Base-by-base conservation (phyloP, 2,888 invertebrate species). In the Argynnis bischoffii region DNA sequence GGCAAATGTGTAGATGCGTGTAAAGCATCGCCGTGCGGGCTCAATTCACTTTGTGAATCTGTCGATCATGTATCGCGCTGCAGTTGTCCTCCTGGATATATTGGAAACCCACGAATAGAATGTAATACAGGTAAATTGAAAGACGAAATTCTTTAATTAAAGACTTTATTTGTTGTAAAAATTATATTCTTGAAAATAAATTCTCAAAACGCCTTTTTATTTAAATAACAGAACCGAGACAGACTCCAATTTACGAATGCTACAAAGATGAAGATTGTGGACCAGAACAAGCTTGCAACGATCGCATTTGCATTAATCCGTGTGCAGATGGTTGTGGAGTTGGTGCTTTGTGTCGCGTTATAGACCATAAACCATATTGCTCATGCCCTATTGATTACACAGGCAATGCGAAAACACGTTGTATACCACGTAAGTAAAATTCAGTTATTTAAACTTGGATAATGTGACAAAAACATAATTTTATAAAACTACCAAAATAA, bases 1-100 rank as follows among this genome's bases (percentile, higher is more conserved):
- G 97, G 96, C 75, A 94, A 91, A 66, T 98, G 98, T 81, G 90
- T 96, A 6, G 95, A 96, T 67, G 97, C 97, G 6, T 98, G 98
- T 78, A 94, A 94, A 72, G 93, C 96, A 2, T 95, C 96, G 75
- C 93, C 94, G 35, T 98, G 98, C 78, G 98, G 98, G 68, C 93
- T 96, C 60, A 97, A 97, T 79, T 97, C 98, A 2, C 94, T 96
- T 71, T 98, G 98, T 80, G 95, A 94, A 79, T 95, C 97, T 0
- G 82, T 93, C 26, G 95, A 95, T 75, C 98, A 98, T 81, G 94
- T 95, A 73, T 96, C 96, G 0, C 93, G 95, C 57, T 98, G 98
- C 81, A 93, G 94, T 15, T 98, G 98, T 82, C 95, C 97, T 16
- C 90, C 94, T 14, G 97, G 95, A 26, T 97, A 96, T 81, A 94